Base-by-base conservation (phyloP, 2,888 invertebrate genomes). In the Criorhina ranunculi region DNA sequence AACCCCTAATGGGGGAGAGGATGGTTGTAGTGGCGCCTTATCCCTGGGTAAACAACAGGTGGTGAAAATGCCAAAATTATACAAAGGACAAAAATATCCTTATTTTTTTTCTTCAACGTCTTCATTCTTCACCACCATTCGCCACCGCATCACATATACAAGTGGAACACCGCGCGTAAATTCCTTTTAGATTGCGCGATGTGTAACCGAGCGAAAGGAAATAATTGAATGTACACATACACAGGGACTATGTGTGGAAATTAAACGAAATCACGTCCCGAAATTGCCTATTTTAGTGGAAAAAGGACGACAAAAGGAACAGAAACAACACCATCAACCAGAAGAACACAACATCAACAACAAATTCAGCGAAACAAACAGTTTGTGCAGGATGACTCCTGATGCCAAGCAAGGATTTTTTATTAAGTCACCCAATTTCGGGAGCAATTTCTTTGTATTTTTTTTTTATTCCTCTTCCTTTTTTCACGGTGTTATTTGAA, bases 151-250 rank as follows among this genome's bases (percentile, higher is more conserved):
- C 78, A 35, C 82, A 73, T 73, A 57, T 17, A 60, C 40, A 9
- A 6, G 19, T 40, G n/a, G 19, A 42, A 44, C 55, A 17, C n/a
- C n/a, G n/a, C 40, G 72, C 82, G 73, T 78, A 73, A 83, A 83
- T 83, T 79, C 79, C 69, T 79, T 79, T 83, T 83, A 83, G 73
- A 83, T 83, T 83, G 83, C 78, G 83, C 78, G 67, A 75, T 79
- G 83, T 79, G 83, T 75, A 83, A 79, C 83, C 83, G 64, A 83
- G 79, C 40, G 33, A 69, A 44, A 55, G 79, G 24, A 79, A 75
- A 83, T 83, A 83, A 83, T 79, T 83, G 83, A 79, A 79, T 64
- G 69, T 67, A 51, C 15, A 19, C 53, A 9, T 1, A 33, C 33
- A 17, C 29, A n/a, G n/a, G 12, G 67, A 67, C 40, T 55, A 62